phyloP scores from a whole-genome alignment of 2,888 invertebrate genomes.

The Tromatobia lineatoria region DNA sequence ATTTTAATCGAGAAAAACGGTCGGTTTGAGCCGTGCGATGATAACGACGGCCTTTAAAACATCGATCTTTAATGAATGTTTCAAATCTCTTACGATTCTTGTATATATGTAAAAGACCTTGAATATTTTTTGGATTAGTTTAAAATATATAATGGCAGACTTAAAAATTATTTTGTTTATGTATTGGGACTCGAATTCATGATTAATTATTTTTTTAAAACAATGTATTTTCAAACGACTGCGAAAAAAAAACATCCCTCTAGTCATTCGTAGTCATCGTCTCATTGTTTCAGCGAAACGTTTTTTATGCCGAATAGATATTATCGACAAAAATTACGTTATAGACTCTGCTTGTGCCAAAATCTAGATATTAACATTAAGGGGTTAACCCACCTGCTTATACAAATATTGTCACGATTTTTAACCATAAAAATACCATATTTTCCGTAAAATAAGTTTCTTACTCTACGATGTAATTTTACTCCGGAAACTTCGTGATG shows the following conservation, averaged over 20 bases:
- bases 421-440: background rate
- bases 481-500: background rate
- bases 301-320: background rate
- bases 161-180: conserved; percentile 16
- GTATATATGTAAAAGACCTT: conserved; percentile 74
- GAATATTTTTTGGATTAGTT: conserved; percentile 67
- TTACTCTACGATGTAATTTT: background rate
- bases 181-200: background rate
- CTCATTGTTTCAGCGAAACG: background rate
- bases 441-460: background rate
- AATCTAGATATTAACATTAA: background rate
- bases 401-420: background rate
- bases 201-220: background rate
- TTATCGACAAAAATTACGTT: background rate
- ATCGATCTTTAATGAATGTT: conserved; percentile 67
- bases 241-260: background rate
- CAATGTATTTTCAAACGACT: background rate
- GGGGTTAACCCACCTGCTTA: background rate
- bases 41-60: conserved; percentile 37
- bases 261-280: background rate
- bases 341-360: conserved; percentile 18
- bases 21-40: conserved; percentile 47
- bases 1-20: conserved; percentile 15
- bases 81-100: conserved; percentile 70
- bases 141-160: conserved; percentile 65